Evolutionary conservation across 1,140 invertebrate species (phyloP).

Genomic region (Eufriesea mexicana): DNA sequence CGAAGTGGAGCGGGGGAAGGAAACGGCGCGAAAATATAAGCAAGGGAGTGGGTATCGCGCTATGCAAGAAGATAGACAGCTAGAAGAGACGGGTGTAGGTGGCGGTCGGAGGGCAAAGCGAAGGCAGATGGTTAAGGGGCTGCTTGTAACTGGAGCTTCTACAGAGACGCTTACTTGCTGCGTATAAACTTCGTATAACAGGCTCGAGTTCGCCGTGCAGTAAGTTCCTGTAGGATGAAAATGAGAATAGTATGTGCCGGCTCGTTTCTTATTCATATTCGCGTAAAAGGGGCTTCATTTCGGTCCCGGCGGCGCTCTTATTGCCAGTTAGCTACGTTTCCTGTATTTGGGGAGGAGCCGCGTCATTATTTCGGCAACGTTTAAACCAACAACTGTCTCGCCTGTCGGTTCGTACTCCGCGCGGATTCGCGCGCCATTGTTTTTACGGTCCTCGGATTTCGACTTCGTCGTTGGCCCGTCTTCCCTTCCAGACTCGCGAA

Average conservation of each 20-base stretch:
- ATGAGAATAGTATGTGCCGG: conserved; percentile 51
- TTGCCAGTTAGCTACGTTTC: conserved; percentile 37
- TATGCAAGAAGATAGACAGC: conserved; percentile 3
- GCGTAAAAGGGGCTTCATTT: conserved; percentile 50
- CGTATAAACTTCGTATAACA: conserved; percentile 59
- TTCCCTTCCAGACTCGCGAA: no score
- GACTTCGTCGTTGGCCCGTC: neutral
- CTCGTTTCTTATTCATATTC: conserved; percentile 60
- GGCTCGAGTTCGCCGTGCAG: conserved; percentile 45
- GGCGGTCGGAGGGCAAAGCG: neutral
- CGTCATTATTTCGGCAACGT: conserved; percentile 41
- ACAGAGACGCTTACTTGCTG: conserved; percentile 49
- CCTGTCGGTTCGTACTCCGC: conserved; percentile 1
- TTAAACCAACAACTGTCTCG: conserved; percentile 45
- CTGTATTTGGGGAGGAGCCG: conserved; percentile 15
- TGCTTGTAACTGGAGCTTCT: conserved; percentile 53
- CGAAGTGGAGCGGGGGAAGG: neutral
- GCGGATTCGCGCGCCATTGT: neutral
- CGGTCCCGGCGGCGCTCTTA: conserved; percentile 34
- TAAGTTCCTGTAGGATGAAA: conserved; percentile 51
- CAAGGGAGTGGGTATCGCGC: conserved; percentile 15
- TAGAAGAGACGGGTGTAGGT: neutral
- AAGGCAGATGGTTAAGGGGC: conserved; percentile 49
- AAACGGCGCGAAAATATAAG: conserved; percentile 23
- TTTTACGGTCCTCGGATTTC: conserved; percentile 32